Evolutionary conservation across 2,113 vertebrate genomes (phyloP), one percentile per base, ranked within the genome.

Genomic region (Merops nubicus): DNA sequence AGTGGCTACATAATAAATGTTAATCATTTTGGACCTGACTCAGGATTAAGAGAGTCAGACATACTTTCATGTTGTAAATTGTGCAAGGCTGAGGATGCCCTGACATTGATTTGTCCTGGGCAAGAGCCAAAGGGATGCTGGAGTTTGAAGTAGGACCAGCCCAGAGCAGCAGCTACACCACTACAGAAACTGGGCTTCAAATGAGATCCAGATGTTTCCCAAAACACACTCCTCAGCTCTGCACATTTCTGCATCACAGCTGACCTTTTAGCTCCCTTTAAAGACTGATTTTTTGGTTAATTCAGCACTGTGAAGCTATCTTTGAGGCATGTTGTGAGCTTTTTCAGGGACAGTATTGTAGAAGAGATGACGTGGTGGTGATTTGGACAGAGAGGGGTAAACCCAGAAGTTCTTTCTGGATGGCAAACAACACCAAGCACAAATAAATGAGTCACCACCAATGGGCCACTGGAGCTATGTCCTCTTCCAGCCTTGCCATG

Each of bases 1-100:
- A 96, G 85, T 56, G 91, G 85, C 75, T 92, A 81, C 94, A 82
- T 93, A 96, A 96, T 89, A 95, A 96, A 97, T 87, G 94, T 62
- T 95, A 89, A 94, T 84, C 54, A 88, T 88, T 87, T 48, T 62
- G 88, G 82, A 96, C 76, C 73, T 81, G n/a, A 85, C 89, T 79
- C 73, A 76, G 57, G 64, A 75, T 85, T 94, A 90, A 88, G 34
- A 83, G 88, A 91, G 65, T 90, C 75, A 92, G 54, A 60, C 34
- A 85, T 38, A 65, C 64, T 92, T 95, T 40, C 34, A 47, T 51
- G 17, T 34, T 85, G 33, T 31, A 43, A 86, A 38, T 3, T 70
- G 43, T 48, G 51, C 40, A 47, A 75, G 53, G 83, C 64, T 82
- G 60, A 75, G 74, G 38, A 70, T 70, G 76, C 42, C 43, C 82